phyloP scores from a whole-genome alignment of 2,888 invertebrate genomes.

The Helobdella robusta region DNA sequence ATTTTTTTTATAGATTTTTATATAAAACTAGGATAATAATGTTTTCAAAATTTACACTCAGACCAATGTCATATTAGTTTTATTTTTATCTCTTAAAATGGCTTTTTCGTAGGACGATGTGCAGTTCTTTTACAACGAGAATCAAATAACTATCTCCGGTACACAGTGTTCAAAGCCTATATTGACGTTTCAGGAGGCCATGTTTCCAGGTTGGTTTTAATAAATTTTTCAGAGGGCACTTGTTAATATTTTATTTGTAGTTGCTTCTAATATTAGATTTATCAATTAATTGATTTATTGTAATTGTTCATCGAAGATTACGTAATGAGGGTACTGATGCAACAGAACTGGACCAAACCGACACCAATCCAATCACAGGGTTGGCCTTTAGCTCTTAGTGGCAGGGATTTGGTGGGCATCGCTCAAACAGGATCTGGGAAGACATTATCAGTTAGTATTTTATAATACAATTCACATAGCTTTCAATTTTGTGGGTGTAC shows the following conservation, averaged over 20 bases:
- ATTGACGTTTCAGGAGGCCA: constrained; percentile 77
- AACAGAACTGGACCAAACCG: constrained; percentile 56
- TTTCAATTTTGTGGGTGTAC: too few relatives aligned
- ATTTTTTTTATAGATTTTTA: too few relatives aligned
- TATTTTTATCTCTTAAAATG: too few relatives aligned
- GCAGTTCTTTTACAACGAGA: constrained; percentile 66
- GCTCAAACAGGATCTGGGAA: constrained; percentile 51
- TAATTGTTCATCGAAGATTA: constrained; percentile 43
- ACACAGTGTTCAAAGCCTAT: constrained; percentile 73
- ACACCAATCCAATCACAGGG: constrained; percentile 91
- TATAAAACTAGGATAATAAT: too few relatives aligned
- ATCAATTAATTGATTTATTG: too few relatives aligned
- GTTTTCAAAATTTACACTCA: too few relatives aligned
- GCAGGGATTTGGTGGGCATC: constrained; percentile 49
- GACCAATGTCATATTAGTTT: too few relatives aligned
- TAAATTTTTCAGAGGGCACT: background rate
- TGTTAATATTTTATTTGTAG: background rate
- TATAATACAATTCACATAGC: too few relatives aligned
- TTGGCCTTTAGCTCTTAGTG: constrained; percentile 60
- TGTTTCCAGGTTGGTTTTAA: constrained; percentile 50
- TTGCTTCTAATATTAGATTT: background rate
- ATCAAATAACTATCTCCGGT: constrained; percentile 81
- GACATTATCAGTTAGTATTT: constrained; percentile 58
- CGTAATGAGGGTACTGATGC: constrained; percentile 41
- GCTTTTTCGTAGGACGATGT: constrained; percentile 59